Base-by-base conservation (phyloP, 2,113 vertebrate genomes). In the Vireo altiloquus region DNA sequence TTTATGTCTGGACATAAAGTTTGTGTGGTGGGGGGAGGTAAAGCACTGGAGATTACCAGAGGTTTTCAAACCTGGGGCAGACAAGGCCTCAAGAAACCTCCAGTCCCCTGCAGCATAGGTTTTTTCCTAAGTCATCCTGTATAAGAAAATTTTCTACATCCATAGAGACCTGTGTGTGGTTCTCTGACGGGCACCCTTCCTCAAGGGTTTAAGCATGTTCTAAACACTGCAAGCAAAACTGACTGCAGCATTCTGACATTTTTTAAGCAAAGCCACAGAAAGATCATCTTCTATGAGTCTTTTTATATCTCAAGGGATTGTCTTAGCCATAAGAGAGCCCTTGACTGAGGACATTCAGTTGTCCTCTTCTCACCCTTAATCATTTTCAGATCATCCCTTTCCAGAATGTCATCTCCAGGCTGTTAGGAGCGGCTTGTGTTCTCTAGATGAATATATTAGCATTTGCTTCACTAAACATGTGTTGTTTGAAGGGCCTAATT, bases 401-500 rank as follows among this genome's bases (percentile, higher is more conserved):
- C 31, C 46, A 72, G 78, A 93, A 78, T 60, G 46, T 61, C 77
- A 91, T 56, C 24, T 52, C 40, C 5, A 7, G 28, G 70, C 39
- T 92, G 28, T 42, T 54, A 57, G 33, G 37, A 86, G 74, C 0
- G 1, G 9, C 50, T 84, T 56, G 30, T 5, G 2, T 71, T 92
- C 53, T 79, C 64, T 78, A 66, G 69, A 78, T 83, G 68, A 33
- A 63, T 86, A 52, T 56, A 66, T 77, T 94, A 93, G 12, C 85
- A 93, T 83, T 81, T 90, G 44, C 30, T 90, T 96, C 52, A 78
- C 79, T 71, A 90, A 91, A 68, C 18, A 46, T 24, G 37, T 82
- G 50, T 46, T 65, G 49, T 91, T 94, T 85, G 82, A 92, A 88
- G 70, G 88, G 22, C 33, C 68, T 80, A 71, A 88, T 93, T 96